Percentiles rank a stretch among this genome's conserved stretches.
These are phyloP conservation scores for Caenorhabditis sp. DNA, from an alignment of 2,888 invertebrate species.

Conservation along the genomic window DNA sequence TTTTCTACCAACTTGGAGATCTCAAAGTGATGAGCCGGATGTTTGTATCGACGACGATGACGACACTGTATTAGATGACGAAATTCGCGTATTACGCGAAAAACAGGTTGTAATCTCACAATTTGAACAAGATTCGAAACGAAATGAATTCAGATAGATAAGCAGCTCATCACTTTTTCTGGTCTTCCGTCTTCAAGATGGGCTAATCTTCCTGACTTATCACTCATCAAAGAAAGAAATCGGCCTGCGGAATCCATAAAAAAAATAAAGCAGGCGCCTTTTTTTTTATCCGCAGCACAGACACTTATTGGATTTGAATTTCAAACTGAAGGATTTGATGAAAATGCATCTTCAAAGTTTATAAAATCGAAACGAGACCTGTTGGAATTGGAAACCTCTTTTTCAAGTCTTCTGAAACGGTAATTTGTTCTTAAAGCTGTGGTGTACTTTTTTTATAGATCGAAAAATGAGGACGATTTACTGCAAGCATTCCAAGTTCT, in stretches of 20 bases:
- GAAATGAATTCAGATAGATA: conserved; percentile 53
- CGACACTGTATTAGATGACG: conserved; percentile 47
- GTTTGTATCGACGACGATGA: conserved; percentile 47
- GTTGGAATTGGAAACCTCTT: conserved; percentile 73
- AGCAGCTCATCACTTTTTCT: conserved; percentile 89
- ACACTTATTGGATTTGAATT: conserved; percentile 90
- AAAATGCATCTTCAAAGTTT: conserved; percentile 49
- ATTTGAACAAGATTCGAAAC: not conserved
- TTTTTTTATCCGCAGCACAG: conserved; percentile 94
- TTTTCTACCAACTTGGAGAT: conserved; percentile 83
- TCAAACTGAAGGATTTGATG: conserved; percentile 82
- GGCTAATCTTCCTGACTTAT: conserved; percentile 92
- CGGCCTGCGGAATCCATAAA: conserved; percentile 92
- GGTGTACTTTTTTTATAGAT: conserved; percentile 55
- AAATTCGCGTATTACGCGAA: conserved; percentile 24
- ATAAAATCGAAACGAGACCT: conserved; percentile 73
- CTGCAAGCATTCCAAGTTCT: conserved; percentile 64
- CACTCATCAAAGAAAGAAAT: conserved; percentile 91
- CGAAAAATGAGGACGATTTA: conserved; percentile 51
- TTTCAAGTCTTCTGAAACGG: conserved; percentile 58
- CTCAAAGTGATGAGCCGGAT: not conserved
- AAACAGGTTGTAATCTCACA: not conserved
- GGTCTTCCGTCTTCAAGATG: conserved; percentile 89
- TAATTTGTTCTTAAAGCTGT: conserved; percentile 1
- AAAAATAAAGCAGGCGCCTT: conserved; percentile 92